Evolutionary conservation across 2,888 invertebrate genomes (phyloP).

Genomic region (Chamaedrilus cognettii): DNA sequence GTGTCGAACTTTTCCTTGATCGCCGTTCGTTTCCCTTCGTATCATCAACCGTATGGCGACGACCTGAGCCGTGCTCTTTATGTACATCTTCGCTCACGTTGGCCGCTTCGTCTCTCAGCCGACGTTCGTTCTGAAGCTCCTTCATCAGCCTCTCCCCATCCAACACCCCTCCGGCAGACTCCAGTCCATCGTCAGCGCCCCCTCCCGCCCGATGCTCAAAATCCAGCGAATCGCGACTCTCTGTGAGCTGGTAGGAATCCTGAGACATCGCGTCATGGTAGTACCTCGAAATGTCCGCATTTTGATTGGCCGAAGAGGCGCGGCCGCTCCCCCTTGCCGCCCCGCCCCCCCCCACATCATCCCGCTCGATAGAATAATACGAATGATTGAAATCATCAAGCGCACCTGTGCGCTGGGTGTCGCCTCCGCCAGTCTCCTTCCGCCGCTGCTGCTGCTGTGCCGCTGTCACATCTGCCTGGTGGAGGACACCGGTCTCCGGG

Average conservation of each 20-base stretch:
- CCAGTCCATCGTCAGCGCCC: constrained; percentile 23
- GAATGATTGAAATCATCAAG: constrained; percentile 38
- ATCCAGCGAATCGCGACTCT: constrained; percentile 21
- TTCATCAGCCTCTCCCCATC: background rate
- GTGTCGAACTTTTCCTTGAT: no score
- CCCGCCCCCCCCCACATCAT: background rate
- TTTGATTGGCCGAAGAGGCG: background rate
- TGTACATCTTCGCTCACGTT: no score
- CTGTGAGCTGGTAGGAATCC: constrained; percentile 43
- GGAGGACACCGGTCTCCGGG: background rate
- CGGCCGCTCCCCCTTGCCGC: background rate
- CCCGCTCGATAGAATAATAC: constrained; percentile 26
- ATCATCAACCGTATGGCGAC: no score
- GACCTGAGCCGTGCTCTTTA: no score
- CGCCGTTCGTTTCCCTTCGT: no score
- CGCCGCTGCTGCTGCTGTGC: constrained; percentile 1
- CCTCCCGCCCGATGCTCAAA: constrained; percentile 6
- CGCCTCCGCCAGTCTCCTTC: background rate
- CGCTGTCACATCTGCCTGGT: background rate
- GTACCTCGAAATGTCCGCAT: background rate
- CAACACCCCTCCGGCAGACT: background rate
- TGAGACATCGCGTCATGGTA: constrained; percentile 39
- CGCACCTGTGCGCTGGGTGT: constrained; percentile 18
- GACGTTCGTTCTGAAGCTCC: constrained; percentile 4
- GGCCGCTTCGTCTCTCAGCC: background rate